A percentile compares a stretch with the other conserved stretches of the same genome.
These are phyloP conservation scores for Limnephilus marmoratus DNA, from an alignment of 2,888 invertebrate genomes.

Conservation along the genomic window DNA sequence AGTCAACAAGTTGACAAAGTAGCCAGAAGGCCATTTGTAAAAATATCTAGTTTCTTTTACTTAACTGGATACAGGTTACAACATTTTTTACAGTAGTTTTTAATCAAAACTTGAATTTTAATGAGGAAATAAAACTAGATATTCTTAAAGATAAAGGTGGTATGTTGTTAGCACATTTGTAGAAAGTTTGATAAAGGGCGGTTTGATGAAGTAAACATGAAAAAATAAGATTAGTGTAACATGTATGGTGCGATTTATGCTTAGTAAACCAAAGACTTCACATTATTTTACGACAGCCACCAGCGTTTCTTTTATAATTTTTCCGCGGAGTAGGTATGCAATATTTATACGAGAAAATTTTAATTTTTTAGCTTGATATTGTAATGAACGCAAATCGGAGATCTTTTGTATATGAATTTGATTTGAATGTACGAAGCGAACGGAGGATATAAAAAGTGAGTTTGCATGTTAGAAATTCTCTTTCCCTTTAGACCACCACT, in stretches of 20 bases:
- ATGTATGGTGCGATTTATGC: not conserved
- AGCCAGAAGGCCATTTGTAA: conserved; percentile 30
- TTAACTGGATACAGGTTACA: not conserved
- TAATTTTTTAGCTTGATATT: not conserved
- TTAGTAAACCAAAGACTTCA: too few relatives aligned
- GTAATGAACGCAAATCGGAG: too few relatives aligned
- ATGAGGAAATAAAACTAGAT: not conserved
- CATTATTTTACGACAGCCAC: not conserved
- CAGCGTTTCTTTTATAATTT: too few relatives aligned
- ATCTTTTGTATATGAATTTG: too few relatives aligned
- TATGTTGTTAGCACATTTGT: not conserved
- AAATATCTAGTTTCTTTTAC: conserved; percentile 1
- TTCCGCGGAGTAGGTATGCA: too few relatives aligned
- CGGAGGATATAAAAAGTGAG: too few relatives aligned
- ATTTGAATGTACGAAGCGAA: too few relatives aligned
- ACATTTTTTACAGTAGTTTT: not conserved
- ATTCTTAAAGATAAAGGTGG: not conserved
- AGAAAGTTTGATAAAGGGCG: not conserved
- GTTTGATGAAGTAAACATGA: not conserved
- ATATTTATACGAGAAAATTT: not conserved
- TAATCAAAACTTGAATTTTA: not conserved
- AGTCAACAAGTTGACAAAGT: conserved; percentile 41
- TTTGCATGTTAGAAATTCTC: too few relatives aligned
- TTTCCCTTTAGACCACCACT: too few relatives aligned
- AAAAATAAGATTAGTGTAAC: not conserved